Evolutionary conservation across 2,888 invertebrate genomes (phyloP).

Genomic region (Druceiella hillmani): DNA sequence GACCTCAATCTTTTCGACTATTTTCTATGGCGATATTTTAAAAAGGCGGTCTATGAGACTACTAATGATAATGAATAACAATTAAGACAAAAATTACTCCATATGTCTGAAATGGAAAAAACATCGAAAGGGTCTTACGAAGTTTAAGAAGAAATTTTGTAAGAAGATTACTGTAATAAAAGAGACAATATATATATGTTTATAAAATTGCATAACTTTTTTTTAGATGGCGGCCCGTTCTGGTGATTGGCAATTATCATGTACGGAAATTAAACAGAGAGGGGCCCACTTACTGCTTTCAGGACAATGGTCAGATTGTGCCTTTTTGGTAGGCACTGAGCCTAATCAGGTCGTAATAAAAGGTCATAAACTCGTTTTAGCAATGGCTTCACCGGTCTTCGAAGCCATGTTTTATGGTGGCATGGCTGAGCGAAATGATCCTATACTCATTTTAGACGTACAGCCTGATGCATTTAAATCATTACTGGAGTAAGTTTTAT

Average conservation of each 20-base stretch:
- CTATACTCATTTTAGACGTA: slow-evolving; percentile 76
- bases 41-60: too few relatives aligned
- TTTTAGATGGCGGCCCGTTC: slow-evolving; percentile 52
- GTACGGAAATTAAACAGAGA: slow-evolving; percentile 65
- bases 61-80: too few relatives aligned
- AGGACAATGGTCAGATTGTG: slow-evolving; percentile 79
- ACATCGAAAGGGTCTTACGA: too few relatives aligned
- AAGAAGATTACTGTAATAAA: too few relatives aligned
- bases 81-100: too few relatives aligned
- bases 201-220: too few relatives aligned
- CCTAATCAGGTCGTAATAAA: slow-evolving; percentile 67
- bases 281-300: slow-evolving; percentile 70
- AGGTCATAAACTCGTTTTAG: slow-evolving; percentile 75
- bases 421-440: slow-evolving; percentile 71
- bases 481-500: slow-evolving; percentile 59
- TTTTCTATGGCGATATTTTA: too few relatives aligned
- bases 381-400: slow-evolving; percentile 85
- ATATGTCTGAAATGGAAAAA: too few relatives aligned
- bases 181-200: too few relatives aligned
- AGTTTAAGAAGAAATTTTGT: too few relatives aligned
- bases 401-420: slow-evolving; percentile 86
- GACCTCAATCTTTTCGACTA: too few relatives aligned
- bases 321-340: slow-evolving; percentile 74
- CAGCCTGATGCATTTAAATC: slow-evolving; percentile 83
- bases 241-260: slow-evolving; percentile 72